Percentiles rank a stretch among this genome's conserved stretches.
Evolutionary conservation across 2,888 invertebrate genomes (phyloP).

Genomic region (Acronicta aceris): DNA sequence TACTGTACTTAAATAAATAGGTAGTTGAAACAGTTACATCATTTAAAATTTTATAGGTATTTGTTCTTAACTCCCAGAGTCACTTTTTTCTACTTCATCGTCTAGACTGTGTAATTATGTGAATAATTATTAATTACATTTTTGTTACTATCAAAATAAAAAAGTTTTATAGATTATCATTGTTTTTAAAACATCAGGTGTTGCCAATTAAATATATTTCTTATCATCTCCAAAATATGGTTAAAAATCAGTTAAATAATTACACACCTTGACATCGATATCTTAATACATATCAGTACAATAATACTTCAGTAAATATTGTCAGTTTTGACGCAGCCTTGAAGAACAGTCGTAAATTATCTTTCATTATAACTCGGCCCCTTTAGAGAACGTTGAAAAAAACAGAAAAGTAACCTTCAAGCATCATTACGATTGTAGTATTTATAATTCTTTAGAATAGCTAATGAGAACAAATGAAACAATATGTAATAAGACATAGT

Average conservation of each 20-base stretch:
- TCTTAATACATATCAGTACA: slow-evolving; percentile 62
- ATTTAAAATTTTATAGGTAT: slow-evolving; percentile 4
- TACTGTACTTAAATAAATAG: too few relatives aligned
- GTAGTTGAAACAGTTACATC: neutral
- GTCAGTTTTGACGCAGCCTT: slow-evolving; percentile 68
- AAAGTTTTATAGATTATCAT: too few relatives aligned
- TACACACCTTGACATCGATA: slow-evolving; percentile 74
- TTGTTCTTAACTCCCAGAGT: neutral
- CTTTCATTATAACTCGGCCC: slow-evolving; percentile 41
- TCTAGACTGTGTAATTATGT: slow-evolving; percentile 11
- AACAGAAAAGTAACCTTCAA: slow-evolving; percentile 43
- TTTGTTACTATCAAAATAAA: neutral
- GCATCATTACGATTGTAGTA: slow-evolving; percentile 44
- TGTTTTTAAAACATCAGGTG: too few relatives aligned
- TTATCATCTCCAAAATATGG: slow-evolving; percentile 43
- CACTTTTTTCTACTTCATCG: neutral
- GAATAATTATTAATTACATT: neutral
- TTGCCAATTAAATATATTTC: slow-evolving; percentile 7
- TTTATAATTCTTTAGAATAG: slow-evolving; percentile 30
- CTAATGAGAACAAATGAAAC: slow-evolving; percentile 44
- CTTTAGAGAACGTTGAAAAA: slow-evolving; percentile 47
- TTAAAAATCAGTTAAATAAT: slow-evolving; percentile 48
- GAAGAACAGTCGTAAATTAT: slow-evolving; percentile 64
- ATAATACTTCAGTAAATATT: slow-evolving; percentile 71
- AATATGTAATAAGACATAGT: slow-evolving; percentile 37